Evolutionary conservation across 2,888 invertebrate genomes (phyloP), one percentile per base, ranked within the genome.

Genomic region (Agrochola lychnidis): DNA sequence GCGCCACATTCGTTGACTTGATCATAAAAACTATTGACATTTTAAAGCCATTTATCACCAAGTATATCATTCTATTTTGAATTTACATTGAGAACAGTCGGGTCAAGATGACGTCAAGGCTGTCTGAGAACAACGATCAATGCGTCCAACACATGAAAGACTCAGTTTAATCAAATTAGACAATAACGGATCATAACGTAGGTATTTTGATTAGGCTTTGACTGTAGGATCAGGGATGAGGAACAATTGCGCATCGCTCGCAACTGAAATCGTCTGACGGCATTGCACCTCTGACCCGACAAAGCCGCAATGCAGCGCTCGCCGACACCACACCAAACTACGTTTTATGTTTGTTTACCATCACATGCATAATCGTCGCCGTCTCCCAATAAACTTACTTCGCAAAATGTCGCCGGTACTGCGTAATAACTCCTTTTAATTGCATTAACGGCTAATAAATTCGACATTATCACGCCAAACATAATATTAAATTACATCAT

Each of bases 271-370:
- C 89, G 92, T 87, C 87, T 88, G 79, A 92, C 92, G 90, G 91
- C 94, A 94, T 90, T 95, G 94, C 94, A 94, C 94, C 93, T 93
- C 90, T 91, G 93, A 93, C 92, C 93, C 91, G 88, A 85, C 89
- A 90, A 87, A 91, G 85, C 94, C 94, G 95, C 96, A 96, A 90
- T 96, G 95, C 95, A 94, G 94, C 91, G 88, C 90, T 88, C 84
- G 89, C 91, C 89, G 89, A 93, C 94, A 94, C 94, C 94, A 94
- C 94, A 91, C 93, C 93, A 89, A 89, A 88, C 90, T 86, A 84
- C 88, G 88, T 78, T 90, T 86, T 87, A 88, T 87, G 78, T 90
- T 90, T 92, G 93, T 92, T 92, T 92, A 93, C 93, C 91, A 92
- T 91, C 91, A 90, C 90, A 91, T 91, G 85, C 91, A 90, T 89